Conservation (phyloP, 2,113 vertebrate genomes). For the Bubo blakistoni region DNA sequence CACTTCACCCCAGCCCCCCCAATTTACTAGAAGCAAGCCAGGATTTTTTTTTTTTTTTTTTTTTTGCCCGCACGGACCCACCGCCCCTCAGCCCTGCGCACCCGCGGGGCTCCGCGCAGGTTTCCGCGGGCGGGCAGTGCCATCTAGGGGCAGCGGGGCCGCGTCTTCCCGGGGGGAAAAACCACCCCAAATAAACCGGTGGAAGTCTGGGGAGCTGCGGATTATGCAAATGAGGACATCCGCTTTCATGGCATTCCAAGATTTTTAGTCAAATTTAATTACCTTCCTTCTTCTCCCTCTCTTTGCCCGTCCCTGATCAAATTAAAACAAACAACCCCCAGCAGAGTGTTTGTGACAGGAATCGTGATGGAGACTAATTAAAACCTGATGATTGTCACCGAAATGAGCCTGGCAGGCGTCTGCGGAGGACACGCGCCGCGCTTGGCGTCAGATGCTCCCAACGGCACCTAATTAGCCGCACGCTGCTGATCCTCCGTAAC, state of each 20-base stretch:
- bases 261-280: constrained; percentile 56
- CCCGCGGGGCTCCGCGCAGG: background rate
- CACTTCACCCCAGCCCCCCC: background rate
- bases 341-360: constrained; percentile 56
- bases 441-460: background rate
- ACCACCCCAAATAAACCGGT: too few relatives aligned
- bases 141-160: background rate
- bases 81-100: too few relatives aligned
- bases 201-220: background rate
- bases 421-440: background rate
- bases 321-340: constrained; percentile 64
- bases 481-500: rapidly evolving
- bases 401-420: background rate
- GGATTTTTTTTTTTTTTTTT: background rate
- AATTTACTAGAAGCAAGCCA: background rate
- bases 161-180: background rate
- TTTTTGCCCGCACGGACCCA: too few relatives aligned
- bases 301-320: constrained; percentile 25
- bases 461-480: background rate
- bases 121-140: background rate
- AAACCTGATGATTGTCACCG: background rate
- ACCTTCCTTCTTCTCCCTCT: constrained; percentile 7
- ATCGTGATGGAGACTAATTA: constrained; percentile 48
- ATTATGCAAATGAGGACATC: constrained; percentile 3
- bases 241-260: background rate